Conservation (phyloP, 2,888 invertebrate species). For the Synergus gifuensis region DNA sequence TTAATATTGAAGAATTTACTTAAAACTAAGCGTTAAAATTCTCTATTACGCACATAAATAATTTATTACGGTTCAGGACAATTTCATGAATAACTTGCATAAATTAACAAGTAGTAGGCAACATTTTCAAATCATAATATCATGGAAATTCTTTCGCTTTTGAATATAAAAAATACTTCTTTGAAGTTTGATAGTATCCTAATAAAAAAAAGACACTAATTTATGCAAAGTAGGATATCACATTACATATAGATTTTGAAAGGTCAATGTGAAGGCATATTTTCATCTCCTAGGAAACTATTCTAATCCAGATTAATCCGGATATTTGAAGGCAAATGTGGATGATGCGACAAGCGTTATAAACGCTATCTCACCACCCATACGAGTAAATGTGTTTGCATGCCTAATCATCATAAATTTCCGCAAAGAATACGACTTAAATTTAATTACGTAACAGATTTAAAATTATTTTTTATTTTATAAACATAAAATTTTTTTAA, state of each 20-base stretch:
- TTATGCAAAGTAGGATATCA: neutral
- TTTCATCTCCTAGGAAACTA: neutral
- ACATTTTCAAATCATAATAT: too few species aligned
- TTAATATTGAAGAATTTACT: too few species aligned
- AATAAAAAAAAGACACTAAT: neutral
- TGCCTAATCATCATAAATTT: neutral
- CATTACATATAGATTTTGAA: neutral
- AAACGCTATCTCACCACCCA: neutral
- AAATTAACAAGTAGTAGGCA: too few species aligned
- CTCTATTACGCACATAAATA: too few species aligned
- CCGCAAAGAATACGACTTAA: neutral
- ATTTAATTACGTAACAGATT: neutral
- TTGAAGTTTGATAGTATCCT: too few species aligned
- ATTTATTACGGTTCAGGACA: too few species aligned
- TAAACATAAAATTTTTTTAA: too few species aligned
- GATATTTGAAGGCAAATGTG: slow-evolving; percentile 6
- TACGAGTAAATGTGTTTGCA: neutral
- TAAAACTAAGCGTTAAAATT: too few species aligned
- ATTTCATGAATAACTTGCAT: too few species aligned
- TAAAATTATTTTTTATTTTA: too few species aligned
- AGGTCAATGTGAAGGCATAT: neutral
- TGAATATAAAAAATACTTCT: too few species aligned
- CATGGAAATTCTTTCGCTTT: too few species aligned
- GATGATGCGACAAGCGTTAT: neutral
- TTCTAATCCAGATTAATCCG: neutral